Base-by-base conservation (phyloP, 1,140 invertebrate species). In the Nasonia giraulti region DNA sequence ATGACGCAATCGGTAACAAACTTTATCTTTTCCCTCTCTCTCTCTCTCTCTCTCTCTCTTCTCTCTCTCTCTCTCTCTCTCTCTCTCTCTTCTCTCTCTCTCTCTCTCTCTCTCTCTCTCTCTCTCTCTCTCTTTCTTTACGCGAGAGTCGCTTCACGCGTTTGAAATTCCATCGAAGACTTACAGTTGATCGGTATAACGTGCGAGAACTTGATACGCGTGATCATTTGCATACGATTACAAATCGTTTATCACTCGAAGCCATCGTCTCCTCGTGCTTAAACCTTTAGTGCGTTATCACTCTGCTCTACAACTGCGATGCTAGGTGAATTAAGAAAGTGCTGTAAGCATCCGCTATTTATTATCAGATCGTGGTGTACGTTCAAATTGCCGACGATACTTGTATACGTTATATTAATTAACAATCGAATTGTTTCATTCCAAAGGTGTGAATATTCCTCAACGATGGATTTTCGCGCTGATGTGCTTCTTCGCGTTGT, bases 401-500 rank as follows among this genome's bases (percentile, higher is more conserved):
- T 62, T 17, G 20, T 62, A 3, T 62, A 3, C 2, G 11, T 66
- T 11, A 11, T 4, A 66, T 11, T 66, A 0, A 31, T n/a, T 31
- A 23, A 73, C 27, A 73, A 73, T 14, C 3, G 40, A 23, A 50
- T 75, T 73, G 0, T 74, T 82, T 79, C 79, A 78, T 74, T 78
- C 69, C 17, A n/a, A 92, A 96, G 95, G 94, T 91, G 95, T 95
- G 87, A 87, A 95, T 68, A 94, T 96, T 89, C 96, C 96, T 2
- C 96, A 97, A 90, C 90, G 96, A 92, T 96, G 95, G 93, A 94
- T 97, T 78, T 94, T 98, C 89, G 96, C 96, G 0, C 92, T 98
- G 11, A 96, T 98, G 95, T 97, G 97, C 40, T 98, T 98, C 90
- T 91, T 97, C 86, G 97, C 96, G 17, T 94, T 97, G 40, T 95